These are phyloP conservation scores for Aphelinus certus DNA, from an alignment of 1,140 invertebrate species.

Conservation along the genomic window DNA sequence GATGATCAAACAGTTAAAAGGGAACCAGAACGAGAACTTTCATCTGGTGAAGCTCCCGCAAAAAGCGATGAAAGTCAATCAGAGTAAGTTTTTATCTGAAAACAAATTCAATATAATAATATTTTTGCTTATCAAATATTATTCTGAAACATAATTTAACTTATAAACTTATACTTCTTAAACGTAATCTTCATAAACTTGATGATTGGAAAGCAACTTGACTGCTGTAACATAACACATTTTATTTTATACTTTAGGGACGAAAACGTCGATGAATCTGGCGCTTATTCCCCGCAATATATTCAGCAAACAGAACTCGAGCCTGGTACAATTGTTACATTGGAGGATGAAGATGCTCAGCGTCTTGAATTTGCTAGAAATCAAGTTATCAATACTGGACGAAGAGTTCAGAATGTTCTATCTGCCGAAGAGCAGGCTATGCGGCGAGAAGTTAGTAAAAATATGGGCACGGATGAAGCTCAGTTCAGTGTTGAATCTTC, in stretches of 20 bases:
- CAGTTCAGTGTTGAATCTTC: slow-evolving; percentile 92
- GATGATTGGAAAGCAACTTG: too few species aligned
- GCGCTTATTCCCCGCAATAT: slow-evolving; percentile 86
- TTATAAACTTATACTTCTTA: too few species aligned
- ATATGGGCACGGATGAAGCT: slow-evolving; percentile 90
- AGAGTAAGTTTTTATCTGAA: slow-evolving; percentile 44
- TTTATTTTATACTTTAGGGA: slow-evolving; percentile 25
- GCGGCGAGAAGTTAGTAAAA: slow-evolving; percentile 84
- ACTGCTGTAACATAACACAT: too few species aligned
- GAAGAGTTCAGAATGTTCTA: slow-evolving; percentile 68
- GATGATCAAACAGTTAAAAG: slow-evolving; percentile 41
- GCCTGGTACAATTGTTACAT: slow-evolving; percentile 82
- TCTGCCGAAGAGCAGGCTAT: slow-evolving; percentile 72
- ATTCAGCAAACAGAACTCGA: slow-evolving; percentile 77
- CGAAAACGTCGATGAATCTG: slow-evolving; percentile 68
- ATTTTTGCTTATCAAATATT: background rate
- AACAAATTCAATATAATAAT: background rate
- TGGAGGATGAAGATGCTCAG: slow-evolving; percentile 82
- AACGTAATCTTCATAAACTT: too few species aligned
- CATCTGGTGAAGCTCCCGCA: slow-evolving; percentile 43
- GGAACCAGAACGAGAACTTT: slow-evolving; percentile 45
- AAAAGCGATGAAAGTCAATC: slow-evolving; percentile 55
- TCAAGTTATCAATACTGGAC: slow-evolving; percentile 69
- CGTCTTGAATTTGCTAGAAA: slow-evolving; percentile 78
- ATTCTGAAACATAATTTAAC: background rate